A percentile compares a stretch with the other conserved stretches of the same genome.
These are phyloP conservation scores for Palythoa caribaeorum DNA, from an alignment of 92 coral and sea anemone genomes.

Conservation along the genomic window DNA sequence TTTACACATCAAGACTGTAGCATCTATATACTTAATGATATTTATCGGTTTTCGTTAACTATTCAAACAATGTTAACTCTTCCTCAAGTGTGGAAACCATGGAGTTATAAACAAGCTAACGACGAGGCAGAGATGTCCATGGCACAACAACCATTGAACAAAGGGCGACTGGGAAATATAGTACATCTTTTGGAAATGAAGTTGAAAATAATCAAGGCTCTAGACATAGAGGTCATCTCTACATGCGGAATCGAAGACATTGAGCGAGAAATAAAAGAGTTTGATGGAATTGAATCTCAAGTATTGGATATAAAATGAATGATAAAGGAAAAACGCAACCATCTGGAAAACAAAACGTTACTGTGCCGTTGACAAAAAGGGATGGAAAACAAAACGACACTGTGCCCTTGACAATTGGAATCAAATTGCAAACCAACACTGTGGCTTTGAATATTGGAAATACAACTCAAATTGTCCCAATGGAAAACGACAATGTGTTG, in stretches of 20 bases:
- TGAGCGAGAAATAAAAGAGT: slow-evolving; percentile 56
- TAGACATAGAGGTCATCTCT: slow-evolving; percentile 43
- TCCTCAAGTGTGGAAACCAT: slow-evolving; percentile 49
- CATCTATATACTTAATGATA: too few relatives aligned
- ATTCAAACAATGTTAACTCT: too few relatives aligned
- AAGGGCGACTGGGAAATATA: slow-evolving; percentile 57
- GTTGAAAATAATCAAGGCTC: slow-evolving; percentile 37
- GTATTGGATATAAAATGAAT: slow-evolving; percentile 43
- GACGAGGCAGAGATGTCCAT: slow-evolving; percentile 68
- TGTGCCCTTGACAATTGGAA: slow-evolving; percentile 24
- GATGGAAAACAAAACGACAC: neutral
- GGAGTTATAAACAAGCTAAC: slow-evolving; percentile 68
- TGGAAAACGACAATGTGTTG: slow-evolving; percentile 12
- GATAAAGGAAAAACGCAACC: slow-evolving; percentile 26
- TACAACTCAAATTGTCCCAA: slow-evolving; percentile 25
- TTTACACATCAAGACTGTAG: too few relatives aligned
- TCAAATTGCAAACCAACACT: slow-evolving; percentile 23
- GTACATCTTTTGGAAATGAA: slow-evolving; percentile 36
- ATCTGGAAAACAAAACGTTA: slow-evolving; percentile 32
- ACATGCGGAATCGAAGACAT: slow-evolving; percentile 52
- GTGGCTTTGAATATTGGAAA: slow-evolving; percentile 12
- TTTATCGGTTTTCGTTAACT: too few relatives aligned
- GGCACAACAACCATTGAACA: slow-evolving; percentile 12
- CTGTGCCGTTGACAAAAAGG: slow-evolving; percentile 17
- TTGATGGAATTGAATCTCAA: slow-evolving; percentile 55